phyloP scores from a whole-genome alignment of 2,888 invertebrate genomes.

The Acanthosepion pharaonis region DNA sequence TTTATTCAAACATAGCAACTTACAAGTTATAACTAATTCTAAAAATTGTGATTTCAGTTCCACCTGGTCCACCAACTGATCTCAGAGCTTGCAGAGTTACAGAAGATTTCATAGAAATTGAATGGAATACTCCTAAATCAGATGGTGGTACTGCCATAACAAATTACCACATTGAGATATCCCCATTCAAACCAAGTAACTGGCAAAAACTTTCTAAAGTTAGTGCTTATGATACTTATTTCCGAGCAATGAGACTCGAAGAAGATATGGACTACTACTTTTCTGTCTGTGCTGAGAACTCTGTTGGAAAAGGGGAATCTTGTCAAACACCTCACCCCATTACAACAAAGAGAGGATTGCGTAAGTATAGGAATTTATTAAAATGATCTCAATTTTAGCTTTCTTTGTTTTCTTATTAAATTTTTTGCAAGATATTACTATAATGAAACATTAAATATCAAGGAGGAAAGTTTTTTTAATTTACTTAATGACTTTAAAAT shows the following conservation, averaged over 20 bases:
- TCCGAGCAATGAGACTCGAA: constrained; percentile 63
- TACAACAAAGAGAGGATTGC: constrained; percentile 59
- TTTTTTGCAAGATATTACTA: background rate
- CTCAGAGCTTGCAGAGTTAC: constrained; percentile 52
- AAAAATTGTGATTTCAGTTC: constrained; percentile 38
- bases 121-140: constrained; percentile 68
- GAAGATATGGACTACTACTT: constrained; percentile 71
- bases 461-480: background rate
- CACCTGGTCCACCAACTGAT: constrained; percentile 49
- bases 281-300: constrained; percentile 73
- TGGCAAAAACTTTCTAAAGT: constrained; percentile 65
- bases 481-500: background rate
- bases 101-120: constrained; percentile 65
- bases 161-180: constrained; percentile 63
- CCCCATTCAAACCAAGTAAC: constrained; percentile 60
- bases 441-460: no score
- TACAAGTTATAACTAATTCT: background rate
- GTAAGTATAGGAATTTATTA: constrained; percentile 55
- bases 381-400: background rate
- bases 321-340: constrained; percentile 65
- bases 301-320: constrained; percentile 61
- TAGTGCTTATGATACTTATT: constrained; percentile 60
- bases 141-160: constrained; percentile 70
- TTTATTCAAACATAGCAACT: background rate
- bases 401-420: background rate